Evolutionary conservation across 2,888 invertebrate species (phyloP), one percentile per base, ranked within the genome.

Genomic region (Odontothrips loti): DNA sequence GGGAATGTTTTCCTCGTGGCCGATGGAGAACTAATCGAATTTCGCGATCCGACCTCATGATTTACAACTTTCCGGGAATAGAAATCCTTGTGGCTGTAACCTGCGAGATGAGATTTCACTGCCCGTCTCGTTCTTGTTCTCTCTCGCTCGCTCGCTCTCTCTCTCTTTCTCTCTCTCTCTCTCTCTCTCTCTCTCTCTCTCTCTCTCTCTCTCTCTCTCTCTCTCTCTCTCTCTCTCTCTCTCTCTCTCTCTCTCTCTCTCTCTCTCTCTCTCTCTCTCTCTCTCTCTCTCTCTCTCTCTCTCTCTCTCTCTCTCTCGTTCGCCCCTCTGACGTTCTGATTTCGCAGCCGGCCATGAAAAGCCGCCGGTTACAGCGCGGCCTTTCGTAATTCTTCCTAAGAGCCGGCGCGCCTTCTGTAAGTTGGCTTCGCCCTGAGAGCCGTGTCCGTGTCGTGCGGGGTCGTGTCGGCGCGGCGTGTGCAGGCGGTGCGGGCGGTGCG

Each of bases 111-210:
- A 43, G 6, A 43, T 43, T 43, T 43, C 6, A 43, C 34, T n/a
- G n/a, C 34, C 34, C 3, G 51, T 10, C 51, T 10, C 51, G 6
- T 51, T 20, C 51, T 10, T 10, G 6, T 51, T 20, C 51, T 20
- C 51, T 20, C 15, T 51, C 20, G 1, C 58, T 17, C 58, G 6
- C 58, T 17, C 58, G 6, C 58, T 58, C 58, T 58, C 58, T 58
- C 58, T 58, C 58, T 58, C 58, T 58, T n/a, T 58, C 58, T 58
- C 58, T 58, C 58, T 17, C 58, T 58, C 51, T 51, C 51, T 51
- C 51, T 51, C 51, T 51, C 51, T 51, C 51, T 51, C 51, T 51
- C 51, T 51, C 51, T 51, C 51, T 51, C 51, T 51, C 51, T 1
- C 51, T 51, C 51, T 6, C 51, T 6, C 51, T 6, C 48, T 48